A percentile compares a stretch with the other conserved stretches of the same genome.
phyloP scores from a whole-genome alignment of 2,797 vertebrate species.

The Apogon talboti region DNA sequence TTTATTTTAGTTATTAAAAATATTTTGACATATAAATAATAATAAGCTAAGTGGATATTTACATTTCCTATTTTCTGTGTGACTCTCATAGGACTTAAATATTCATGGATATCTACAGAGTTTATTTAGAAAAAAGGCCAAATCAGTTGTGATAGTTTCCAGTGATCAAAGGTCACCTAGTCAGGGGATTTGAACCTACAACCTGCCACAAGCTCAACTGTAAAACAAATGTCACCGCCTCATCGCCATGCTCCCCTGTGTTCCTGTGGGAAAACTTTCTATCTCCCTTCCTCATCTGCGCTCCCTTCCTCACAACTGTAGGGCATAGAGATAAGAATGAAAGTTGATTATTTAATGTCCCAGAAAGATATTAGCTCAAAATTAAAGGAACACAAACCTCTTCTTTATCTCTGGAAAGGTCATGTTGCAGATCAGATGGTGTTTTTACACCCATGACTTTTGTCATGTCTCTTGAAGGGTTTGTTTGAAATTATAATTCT shows the following conservation, averaged over 20 bases:
- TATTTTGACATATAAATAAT: no score
- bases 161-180: neutral
- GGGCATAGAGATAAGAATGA: conserved; percentile 44
- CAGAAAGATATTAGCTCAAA: conserved; percentile 61
- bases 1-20: conserved; percentile 7
- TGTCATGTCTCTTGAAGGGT: neutral
- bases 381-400: conserved; percentile 73
- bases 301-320: conserved; percentile 22
- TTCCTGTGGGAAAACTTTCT: conserved; percentile 59
- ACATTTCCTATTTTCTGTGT: neutral
- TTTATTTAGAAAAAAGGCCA: neutral
- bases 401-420: conserved; percentile 46
- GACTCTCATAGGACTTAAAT: neutral
- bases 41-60: neutral
- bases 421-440: conserved; percentile 34
- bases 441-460: conserved; percentile 22
- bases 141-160: neutral
- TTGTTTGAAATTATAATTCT: neutral
- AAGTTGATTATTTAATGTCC: conserved; percentile 76
- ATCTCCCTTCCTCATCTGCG: conserved; percentile 29
- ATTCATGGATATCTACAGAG: neutral
- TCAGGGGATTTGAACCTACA: neutral
- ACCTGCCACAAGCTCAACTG: neutral
- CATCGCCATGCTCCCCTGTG: neutral
- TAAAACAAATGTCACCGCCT: neutral